Base-by-base conservation (phyloP, 2,797 vertebrate genomes). In the Squalus acanthias region DNA sequence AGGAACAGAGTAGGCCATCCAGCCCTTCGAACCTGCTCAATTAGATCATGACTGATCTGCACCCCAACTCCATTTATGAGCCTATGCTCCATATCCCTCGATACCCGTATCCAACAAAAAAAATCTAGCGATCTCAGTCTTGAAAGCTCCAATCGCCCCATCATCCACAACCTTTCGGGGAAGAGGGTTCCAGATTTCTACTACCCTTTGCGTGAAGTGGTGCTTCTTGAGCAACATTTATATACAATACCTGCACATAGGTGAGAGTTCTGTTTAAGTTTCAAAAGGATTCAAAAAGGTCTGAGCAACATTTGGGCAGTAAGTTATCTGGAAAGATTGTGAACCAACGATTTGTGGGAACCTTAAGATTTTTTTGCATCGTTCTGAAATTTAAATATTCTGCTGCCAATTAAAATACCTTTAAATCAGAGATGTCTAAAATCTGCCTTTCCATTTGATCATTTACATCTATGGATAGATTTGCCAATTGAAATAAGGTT, bases 401-500 rank as follows among this genome's bases (percentile, higher is more conserved):
- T 33, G 76, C 74, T 76, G 74, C 12, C 10, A 85, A 76, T 33
- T 76, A 7, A 85, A 50, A 22, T 87, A 46, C 46, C 82, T 85
- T 85, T 85, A 85, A 50, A 85, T 85, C 82, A 39, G 4, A 85
- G 50, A 85, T 85, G n/a, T 5, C 39, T 20, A 46, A 20, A 87
- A 87, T 87, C 20, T 3, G 46, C 17, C 50, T 87, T 17, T 87
- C 26, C 33, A 87, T 24, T 50, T 22, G 50, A 53, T 87, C 82
- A 22, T 53, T 87, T 15, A 87, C 20, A 87, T 24, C 20, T 24
- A 15, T 15, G 3, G 82, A 87, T 6, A 46, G 6, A 87, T 87
- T 87, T 87, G 82, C 82, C 82, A 87, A 87, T 53, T 87, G 13
- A 87, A 87, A 79, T 79, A 79, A 50, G 17, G n/a, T 72, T 87